Evolutionary conservation across 1,140 invertebrate species (phyloP).

Genomic region (Drosophila punjabiensis): DNA sequence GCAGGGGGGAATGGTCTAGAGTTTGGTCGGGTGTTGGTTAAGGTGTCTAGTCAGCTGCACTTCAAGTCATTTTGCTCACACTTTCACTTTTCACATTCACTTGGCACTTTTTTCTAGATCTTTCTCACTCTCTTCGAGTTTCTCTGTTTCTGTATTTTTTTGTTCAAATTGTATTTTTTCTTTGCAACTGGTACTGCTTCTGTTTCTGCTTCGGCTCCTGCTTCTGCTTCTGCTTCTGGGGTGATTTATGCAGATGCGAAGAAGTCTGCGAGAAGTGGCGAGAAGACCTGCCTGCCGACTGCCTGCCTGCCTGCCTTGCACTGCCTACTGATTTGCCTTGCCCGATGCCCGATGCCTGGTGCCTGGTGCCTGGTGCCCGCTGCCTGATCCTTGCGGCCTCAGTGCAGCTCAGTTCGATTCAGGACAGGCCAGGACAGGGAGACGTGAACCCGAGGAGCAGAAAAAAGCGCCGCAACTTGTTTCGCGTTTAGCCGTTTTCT

Average conservation of each 20-base stretch:
- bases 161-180: constrained; percentile 38
- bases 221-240: constrained; percentile 36
- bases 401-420: constrained; percentile 25
- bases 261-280: constrained; percentile 61
- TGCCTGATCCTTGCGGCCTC: constrained; percentile 31
- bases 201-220: constrained; percentile 36
- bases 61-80: constrained; percentile 74
- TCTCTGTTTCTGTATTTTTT: constrained; percentile 23
- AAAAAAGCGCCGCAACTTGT: constrained; percentile 85
- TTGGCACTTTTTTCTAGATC: constrained; percentile 40
- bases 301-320: constrained; percentile 71
- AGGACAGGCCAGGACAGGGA: constrained; percentile 57
- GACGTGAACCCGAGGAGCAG: constrained; percentile 69
- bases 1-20: background rate
- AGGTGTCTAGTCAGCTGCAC: constrained; percentile 49
- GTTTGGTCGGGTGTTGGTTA: constrained; percentile 11
- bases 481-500: constrained; percentile 85
- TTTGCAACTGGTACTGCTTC: constrained; percentile 14
- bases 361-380: constrained; percentile 39
- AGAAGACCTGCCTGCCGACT: constrained; percentile 67
- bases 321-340: constrained; percentile 67
- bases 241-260: constrained; percentile 81
- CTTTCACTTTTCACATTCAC: constrained; percentile 72
- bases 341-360: constrained; percentile 40
- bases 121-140: constrained; percentile 20